Evolutionary conservation across 1,140 invertebrate species (phyloP), one percentile per base, ranked within the genome.

Genomic region (Drosophila nebulosa): DNA sequence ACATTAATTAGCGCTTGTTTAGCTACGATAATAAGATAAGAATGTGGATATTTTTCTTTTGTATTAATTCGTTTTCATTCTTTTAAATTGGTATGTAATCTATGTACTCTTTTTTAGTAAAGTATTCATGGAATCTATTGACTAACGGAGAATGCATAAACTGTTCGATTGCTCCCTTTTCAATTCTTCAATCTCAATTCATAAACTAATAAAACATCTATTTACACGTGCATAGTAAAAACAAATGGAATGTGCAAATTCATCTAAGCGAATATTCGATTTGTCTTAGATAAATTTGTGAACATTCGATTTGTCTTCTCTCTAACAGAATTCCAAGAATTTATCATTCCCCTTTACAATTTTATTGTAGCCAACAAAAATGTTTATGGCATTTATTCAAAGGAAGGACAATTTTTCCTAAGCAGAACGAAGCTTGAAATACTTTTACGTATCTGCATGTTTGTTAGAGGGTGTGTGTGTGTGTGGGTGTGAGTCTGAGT

Each of bases 341-440:
- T 18, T 16, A 5, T 46, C 3, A 18, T 18, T 46, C 21, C 16
- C 3, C 18, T 69, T 52, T 64, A 61, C 73, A 51, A 52, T n/a
- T n/a, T n/a, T n/a, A n/a, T n/a, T n/a, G n/a, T n/a, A n/a, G n/a
- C n/a, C n/a, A 22, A 69, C 7, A 32, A 53, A 65, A 24, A 22
- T 36, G 22, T 24, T 39, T 39, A 21, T 56, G 5, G 30, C 30
- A 32, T 32, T 32, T 32, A 32, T 32, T 32, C 9, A 32, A 57
- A 27, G 5, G 6, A 27, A 66, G 30, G 9, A 46, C 27, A 22
- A 21, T 30, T 64, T 21, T 14, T 36, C 30, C 14, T 36, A 32
- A 12, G 63, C 55, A 30, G 27, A 32, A 32, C 46, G 42, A 53
- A 62, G 70, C 46, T 65, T 52, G 30, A 21, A 57, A 56, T 14